Evolutionary conservation across 1,140 invertebrate genomes (phyloP), one percentile per base, ranked within the genome.

Genomic region (Cotesia typhae): DNA sequence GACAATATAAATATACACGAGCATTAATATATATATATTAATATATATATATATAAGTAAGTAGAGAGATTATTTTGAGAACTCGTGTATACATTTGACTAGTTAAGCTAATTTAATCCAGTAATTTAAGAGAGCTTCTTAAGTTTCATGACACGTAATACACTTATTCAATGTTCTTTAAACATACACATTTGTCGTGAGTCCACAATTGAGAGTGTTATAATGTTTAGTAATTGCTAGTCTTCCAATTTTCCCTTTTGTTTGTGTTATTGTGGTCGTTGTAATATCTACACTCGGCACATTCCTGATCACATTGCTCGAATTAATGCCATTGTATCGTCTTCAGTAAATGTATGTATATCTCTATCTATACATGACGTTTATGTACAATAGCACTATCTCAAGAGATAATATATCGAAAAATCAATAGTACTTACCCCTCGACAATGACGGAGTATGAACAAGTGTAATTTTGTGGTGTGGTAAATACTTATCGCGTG

Each of bases 391-490:
- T 47, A 2, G 6, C 10, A 10, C 10, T 47, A 47, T 47, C 10
- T 28, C 28, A 28, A 28, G 28, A 28, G 1, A 28, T 28, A 28
- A 2, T 28, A 28, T 47, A 47, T 47, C 41, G 41, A 47, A 20
- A 59, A 59, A 59, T 59, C 57, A 59, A 59, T 47, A 59, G 17
- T 59, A 59, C 57, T 59, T 59, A 59, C 9, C 17, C 57, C 57
- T 28, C 41, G 10, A 59, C 57, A 59, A 59, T 59, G 57, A 59
- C 57, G 9, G 20, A 28, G 57, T 47, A 47, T 28, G 57, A 59
- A 17, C 57, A 59, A 20, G 57, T 47, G 41, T 59, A 59, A 59
- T 59, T 59, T 20, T 28, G 20, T 9, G 17, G 57, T 59, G 55
- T 41, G 41, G 41, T 2, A 47, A 47, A 47, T 47, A 47, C 4